phyloP scores from a whole-genome alignment of 2,113 vertebrate species.

The Bambusicola thoracicus region DNA sequence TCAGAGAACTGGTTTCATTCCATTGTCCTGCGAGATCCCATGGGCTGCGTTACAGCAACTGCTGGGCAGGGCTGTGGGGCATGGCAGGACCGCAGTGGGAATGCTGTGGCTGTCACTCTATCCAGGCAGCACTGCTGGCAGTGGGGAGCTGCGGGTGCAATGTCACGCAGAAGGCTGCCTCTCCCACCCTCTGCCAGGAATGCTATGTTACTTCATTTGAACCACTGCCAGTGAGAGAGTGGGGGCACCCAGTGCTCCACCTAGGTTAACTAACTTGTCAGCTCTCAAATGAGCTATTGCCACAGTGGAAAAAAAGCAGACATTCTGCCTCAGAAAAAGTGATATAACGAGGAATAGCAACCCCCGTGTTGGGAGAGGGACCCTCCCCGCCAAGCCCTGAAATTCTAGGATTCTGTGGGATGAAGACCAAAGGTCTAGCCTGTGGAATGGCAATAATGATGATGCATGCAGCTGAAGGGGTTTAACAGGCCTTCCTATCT shows the following conservation, averaged over 20 bases:
- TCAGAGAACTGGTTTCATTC: constrained; percentile 22
- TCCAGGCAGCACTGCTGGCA: neutral
- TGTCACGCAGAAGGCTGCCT: neutral
- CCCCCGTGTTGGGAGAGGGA: neutral
- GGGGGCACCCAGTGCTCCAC: neutral
- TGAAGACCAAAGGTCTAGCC: neutral
- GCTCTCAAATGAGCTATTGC: neutral
- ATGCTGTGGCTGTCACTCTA: constrained; percentile 19
- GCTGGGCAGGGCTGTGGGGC: constrained; percentile 34
- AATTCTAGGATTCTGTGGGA: neutral
- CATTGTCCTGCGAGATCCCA: neutral
- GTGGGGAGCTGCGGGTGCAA: neutral
- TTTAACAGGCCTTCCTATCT: constrained; percentile 22
- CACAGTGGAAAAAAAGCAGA: neutral
- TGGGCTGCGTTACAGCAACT: constrained; percentile 31
- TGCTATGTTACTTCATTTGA: neutral
- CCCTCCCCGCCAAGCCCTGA: neutral
- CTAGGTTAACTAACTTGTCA: neutral
- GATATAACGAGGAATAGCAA: neutral
- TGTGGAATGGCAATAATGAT: constrained; percentile 3
- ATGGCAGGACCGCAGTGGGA: neutral
- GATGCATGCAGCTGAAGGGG: constrained; percentile 26
- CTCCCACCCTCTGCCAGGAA: constrained; percentile 2
- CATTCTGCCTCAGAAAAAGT: neutral
- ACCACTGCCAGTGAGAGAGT: neutral